Conservation (phyloP, 2,797 vertebrate genomes). For the Champsocephalus gunnari region DNA sequence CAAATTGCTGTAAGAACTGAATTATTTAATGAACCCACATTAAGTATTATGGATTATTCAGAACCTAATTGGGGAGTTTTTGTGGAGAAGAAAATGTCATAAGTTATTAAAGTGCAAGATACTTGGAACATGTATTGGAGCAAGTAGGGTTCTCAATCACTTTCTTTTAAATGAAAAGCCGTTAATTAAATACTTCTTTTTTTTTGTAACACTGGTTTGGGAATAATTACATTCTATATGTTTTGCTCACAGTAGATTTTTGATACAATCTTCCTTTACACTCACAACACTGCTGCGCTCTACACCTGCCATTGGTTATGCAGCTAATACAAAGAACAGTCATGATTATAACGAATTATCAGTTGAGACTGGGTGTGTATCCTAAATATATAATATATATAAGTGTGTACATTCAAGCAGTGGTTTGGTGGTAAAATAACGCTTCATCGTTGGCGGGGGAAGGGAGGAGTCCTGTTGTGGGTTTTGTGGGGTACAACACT, state of each 20-base stretch:
- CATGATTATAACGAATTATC: background rate
- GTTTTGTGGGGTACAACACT: constrained; percentile 30
- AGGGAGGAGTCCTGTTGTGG: constrained; percentile 48
- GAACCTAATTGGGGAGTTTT: background rate
- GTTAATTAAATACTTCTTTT: background rate
- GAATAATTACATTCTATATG: background rate
- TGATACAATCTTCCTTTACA: background rate
- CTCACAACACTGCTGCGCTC: background rate
- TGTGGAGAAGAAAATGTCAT: background rate
- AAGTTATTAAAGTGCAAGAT: background rate
- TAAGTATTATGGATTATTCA: constrained; percentile 1
- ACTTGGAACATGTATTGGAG: background rate
- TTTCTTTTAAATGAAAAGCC: background rate
- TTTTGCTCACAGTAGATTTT: background rate
- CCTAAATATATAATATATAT: background rate
- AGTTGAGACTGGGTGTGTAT: constrained; percentile 24
- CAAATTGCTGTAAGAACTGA: background rate
- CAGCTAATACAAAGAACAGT: constrained; percentile 3
- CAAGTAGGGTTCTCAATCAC: background rate
- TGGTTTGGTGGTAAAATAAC: background rate
- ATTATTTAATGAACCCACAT: background rate
- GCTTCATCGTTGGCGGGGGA: constrained; percentile 2
- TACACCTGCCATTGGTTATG: background rate
- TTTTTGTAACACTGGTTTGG: background rate
- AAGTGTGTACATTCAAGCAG: background rate